phyloP scores from a whole-genome alignment of 2,113 vertebrate genomes.

The Mionectes macconnelli region DNA sequence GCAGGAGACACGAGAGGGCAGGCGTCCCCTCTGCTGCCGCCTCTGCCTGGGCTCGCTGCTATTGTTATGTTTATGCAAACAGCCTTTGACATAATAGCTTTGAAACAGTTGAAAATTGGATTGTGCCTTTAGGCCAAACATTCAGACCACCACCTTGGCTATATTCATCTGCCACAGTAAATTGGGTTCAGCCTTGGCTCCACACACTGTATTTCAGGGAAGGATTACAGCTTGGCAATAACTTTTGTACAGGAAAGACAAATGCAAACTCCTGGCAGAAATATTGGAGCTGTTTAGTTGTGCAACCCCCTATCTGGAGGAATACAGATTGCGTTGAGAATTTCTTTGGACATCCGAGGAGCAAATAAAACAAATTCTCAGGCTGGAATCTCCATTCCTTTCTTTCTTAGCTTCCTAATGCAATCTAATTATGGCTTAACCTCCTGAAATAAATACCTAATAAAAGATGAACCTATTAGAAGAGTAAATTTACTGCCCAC shows the following conservation, averaged over 20 bases:
- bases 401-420: conserved; percentile 40
- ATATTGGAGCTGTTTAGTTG: conserved; percentile 60
- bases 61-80: conserved; percentile 83
- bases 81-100: conserved; percentile 86
- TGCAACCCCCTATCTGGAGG: conserved; percentile 60
- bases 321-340: conserved; percentile 52
- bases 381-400: conserved; percentile 56
- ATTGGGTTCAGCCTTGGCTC: conserved; percentile 77
- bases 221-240: conserved; percentile 68
- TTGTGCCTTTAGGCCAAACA: conserved; percentile 85
- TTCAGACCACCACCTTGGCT: conserved; percentile 83
- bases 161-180: conserved; percentile 82
- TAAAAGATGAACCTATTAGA: conserved; percentile 79
- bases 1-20: conserved; percentile 73
- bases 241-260: conserved; percentile 74
- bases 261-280: conserved; percentile 68
- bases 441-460: conserved; percentile 78
- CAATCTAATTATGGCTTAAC: conserved; percentile 76
- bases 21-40: conserved; percentile 55
- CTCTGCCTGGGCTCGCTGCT: conserved; percentile 20
- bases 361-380: conserved; percentile 62
- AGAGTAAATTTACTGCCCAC: conserved; percentile 72
- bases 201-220: conserved; percentile 61
- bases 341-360: conserved; percentile 61
- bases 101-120: conserved; percentile 87